Base-by-base conservation (phyloP, 2,888 invertebrate species). In the Oligia latruncula region DNA sequence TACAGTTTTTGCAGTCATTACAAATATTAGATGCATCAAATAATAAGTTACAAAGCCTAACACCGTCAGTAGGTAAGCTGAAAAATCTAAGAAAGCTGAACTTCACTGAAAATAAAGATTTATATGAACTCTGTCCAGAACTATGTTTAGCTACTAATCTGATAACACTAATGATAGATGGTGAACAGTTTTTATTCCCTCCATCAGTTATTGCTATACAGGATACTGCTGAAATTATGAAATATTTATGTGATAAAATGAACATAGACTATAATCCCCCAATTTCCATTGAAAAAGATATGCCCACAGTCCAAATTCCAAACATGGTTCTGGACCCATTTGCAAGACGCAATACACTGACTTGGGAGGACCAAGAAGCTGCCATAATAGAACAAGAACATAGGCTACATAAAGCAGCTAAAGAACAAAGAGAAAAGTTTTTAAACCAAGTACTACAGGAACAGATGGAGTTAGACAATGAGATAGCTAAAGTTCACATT, bases 21-120 rank as follows among this genome's bases (percentile, higher is more conserved):
- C 97, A 97, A 93, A 95, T 98, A 87, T 95, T 98, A 81, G 98
- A 98, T 97, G 94, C 98, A 60, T 98, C 98, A 55, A 97, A 97
- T 89, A 99, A 99, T 95, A 97, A 96, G 89, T 95, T 98, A 72
- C 97, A 97, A 92, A 94, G 94, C 82, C 94, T 98, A 86, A 98
- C 98, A 78, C 96, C 97, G 62, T 94, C 97, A 80, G 93, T 98
- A 64, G 98, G 98, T 74, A 96, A 97, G 86, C 95, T 98, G 88
- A 97, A 95, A 87, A 97, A 95, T 85, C 95, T 98, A 78, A 97
- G 96, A 84, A 97, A 95, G 87, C 94, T 98, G 64, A 97, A 97
- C 91, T 91, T 98, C 71, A 96, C 96, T 89, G 95, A 96, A 70
- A 98, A 98, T 95, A 94, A 93, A 86, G 93, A 97, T 73, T 94